These are phyloP conservation scores for Acronicta leporina DNA, from an alignment of 2,888 invertebrate genomes.

Conservation along the genomic window DNA sequence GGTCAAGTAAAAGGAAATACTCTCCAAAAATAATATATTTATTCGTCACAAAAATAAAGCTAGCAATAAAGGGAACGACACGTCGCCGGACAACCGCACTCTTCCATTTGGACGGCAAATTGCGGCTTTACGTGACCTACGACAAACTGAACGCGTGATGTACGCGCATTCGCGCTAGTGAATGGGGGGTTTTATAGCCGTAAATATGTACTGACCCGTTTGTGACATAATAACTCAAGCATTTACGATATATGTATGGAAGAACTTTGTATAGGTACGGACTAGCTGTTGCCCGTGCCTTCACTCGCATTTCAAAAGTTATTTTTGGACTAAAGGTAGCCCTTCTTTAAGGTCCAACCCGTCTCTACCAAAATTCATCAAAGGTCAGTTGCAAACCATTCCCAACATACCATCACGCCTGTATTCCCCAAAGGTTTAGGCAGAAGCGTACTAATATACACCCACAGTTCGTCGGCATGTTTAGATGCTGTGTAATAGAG, in stretches of 20 bases:
- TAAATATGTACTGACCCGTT: conserved; percentile 44
- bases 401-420: too few relatives aligned
- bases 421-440: too few relatives aligned
- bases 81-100: conserved; percentile 67
- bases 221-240: conserved; percentile 27
- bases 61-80: conserved; percentile 67
- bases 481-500: too few relatives aligned
- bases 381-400: too few relatives aligned
- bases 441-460: too few relatives aligned
- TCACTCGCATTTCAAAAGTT: not conserved
- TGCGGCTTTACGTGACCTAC: conserved; percentile 68
- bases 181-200: conserved; percentile 52
- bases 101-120: conserved; percentile 73
- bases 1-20: conserved; percentile 21
- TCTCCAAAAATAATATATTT: conserved; percentile 43
- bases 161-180: conserved; percentile 37
- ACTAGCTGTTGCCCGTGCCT: too few relatives aligned
- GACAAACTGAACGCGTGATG: conserved; percentile 60
- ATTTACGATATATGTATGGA: conserved; percentile 28
- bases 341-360: too few relatives aligned
- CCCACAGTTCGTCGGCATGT: too few relatives aligned
- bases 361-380: too few relatives aligned
- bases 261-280: conserved; percentile 24
- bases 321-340: not conserved
- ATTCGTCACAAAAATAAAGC: conserved; percentile 63